Base-by-base conservation (phyloP, 2,113 vertebrate genomes). In the Drymodes brunneopygia region DNA sequence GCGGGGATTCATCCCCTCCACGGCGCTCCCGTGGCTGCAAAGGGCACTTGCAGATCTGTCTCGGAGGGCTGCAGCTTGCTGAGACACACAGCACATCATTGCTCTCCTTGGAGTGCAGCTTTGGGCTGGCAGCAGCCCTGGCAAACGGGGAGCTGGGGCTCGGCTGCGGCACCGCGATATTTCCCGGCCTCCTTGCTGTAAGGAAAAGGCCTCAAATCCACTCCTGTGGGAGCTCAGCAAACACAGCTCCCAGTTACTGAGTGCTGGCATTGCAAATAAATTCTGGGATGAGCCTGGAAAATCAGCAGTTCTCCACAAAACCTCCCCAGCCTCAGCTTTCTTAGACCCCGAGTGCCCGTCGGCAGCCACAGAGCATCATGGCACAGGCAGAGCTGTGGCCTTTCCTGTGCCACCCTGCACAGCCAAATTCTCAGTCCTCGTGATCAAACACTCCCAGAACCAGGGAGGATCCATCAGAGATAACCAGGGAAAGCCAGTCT, bases 291-390 rank as follows among this genome's bases (percentile, higher is more conserved):
- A 66, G 22, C 51, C 47, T 38, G 67, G 61, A 36, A 69, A 85
- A 61, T 0, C 0, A 88, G 40, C 25, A 36, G 15, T 12, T 20
- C 73, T n/a, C 75, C 19, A 29, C 50, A 24, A 45, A 19, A 23
- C 0, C 1, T 44, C 20, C 23, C 13, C 35, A 56, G 0, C 19
- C 20, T 38, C 40, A 18, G 50, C 17, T 67, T 5, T 24, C 33
- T 27, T 0, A 22, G 67, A 3, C 14, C 4, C 0, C 29, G 12
- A 11, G 66, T 1, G 35, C 22, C 2, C 1, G 0, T 22, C 8
- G 5, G 50, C 40, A 45, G 5, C 11, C 2, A 0, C 36, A 17
- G 57, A 51, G 38, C 25, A 7, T 2, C 4, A 0, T 0, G 1
- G 84, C 42, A 12, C 24, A 1, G 57, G 42, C 70, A 36, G 64